Evolutionary conservation across 2,797 vertebrate genomes (phyloP), one percentile per base, ranked within the genome.

Genomic region (Sebastes nivosus): DNA sequence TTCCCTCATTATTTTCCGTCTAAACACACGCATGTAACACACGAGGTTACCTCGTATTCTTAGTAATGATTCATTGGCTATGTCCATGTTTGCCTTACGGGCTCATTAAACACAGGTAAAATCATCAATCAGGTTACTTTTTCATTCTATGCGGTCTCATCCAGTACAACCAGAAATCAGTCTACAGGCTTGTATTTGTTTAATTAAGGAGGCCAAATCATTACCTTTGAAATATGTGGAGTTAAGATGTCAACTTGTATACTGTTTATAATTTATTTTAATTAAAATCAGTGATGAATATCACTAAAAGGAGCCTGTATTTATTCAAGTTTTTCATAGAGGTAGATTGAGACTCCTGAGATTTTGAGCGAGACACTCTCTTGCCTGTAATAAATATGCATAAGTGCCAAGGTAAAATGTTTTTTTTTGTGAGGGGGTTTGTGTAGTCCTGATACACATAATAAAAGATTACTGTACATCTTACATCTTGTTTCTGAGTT

Each of bases 81-180:
- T 30, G 36, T 55, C 14, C 55, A 1, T 74, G 55, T 75, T 75
- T 72, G 69, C 38, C 52, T 65, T 38, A 64, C 9, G 57, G 82
- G 74, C 72, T 81, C 65, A 80, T 81, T 74, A 68, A 79, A 80
- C 68, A 67, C 67, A 79, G 27, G 29, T 32, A 46, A 57, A 67
- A 70, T 74, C 54, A 77, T 77, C 16, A 67, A 75, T 81, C 61
- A 75, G 68, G 27, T 27, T 46, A 24, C 72, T 18, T 72, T 32
- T 34, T 82, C 68, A 54, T 12, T 61, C 18, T 20, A 24, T 14
- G 32, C 0, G 2, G 13, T 64, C 61, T 74, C 65, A 66, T 74
- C 54, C 11, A 50, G 5, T 64, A 52, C 4, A 24, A 54, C 36
- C 11, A 72, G 13, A 50, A 67, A 68, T 38, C 72, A 60, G 18